Evolutionary conservation across 2,888 invertebrate genomes (phyloP).

Genomic region (Elysia crispata): DNA sequence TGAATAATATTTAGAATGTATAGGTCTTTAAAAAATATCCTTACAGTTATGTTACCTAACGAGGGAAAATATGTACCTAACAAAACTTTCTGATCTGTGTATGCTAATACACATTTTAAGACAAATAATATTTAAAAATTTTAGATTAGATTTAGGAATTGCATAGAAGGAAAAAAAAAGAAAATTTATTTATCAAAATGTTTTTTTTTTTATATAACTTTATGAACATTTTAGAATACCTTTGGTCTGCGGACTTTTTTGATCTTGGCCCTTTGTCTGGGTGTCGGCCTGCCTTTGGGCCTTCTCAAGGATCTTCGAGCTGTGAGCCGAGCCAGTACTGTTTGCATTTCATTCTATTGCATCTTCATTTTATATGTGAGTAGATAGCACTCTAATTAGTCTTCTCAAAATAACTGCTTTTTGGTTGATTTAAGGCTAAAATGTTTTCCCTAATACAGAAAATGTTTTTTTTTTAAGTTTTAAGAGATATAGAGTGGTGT

Average conservation of each 20-base stretch:
- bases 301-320: constrained; percentile 93
- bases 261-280: constrained; percentile 76
- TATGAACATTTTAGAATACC: constrained; percentile 70
- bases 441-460: not conserved
- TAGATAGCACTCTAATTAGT: constrained; percentile 32
- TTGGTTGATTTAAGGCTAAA: not conserved
- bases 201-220: too few species aligned
- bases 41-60: too few species aligned
- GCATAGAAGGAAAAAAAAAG: not conserved
- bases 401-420: not conserved
- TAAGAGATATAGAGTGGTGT: too few species aligned
- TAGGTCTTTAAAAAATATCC: too few species aligned
- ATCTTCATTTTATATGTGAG: constrained; percentile 91
- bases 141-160: too few species aligned
- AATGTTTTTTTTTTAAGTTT: too few species aligned
- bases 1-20: too few species aligned
- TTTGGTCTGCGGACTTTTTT: constrained; percentile 67
- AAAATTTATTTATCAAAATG: too few species aligned
- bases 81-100: too few species aligned
- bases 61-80: too few species aligned
- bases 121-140: too few species aligned
- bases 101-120: too few species aligned
- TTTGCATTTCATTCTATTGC: constrained; percentile 94
- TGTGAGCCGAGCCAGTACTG: constrained; percentile 89
- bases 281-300: constrained; percentile 92